Base-by-base conservation (phyloP, 2,113 vertebrate species). In the Phodopus roborovskii region DNA sequence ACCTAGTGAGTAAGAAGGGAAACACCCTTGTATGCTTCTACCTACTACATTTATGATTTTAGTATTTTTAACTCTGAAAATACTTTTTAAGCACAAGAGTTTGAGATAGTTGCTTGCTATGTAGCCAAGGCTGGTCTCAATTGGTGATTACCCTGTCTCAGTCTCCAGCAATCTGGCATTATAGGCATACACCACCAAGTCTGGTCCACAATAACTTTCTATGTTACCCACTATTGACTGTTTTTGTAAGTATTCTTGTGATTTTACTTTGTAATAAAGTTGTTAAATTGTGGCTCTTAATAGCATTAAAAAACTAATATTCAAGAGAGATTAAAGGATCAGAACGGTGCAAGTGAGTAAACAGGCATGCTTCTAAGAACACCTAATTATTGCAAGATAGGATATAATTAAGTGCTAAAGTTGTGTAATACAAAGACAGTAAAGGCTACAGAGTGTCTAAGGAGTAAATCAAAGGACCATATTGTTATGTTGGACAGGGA, bases 381-480 rank as follows among this genome's bases (percentile, higher is more conserved):
- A 97, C 91, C 96, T 97, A 97, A 97, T 97, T 96, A 97, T 95
- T 95, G 96, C 42, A 97, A 92, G 97, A 89, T 97, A 97, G 95
- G 68, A 77, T 96, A 95, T 97, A 97, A 98, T 97, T 96, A 96
- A 96, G 96, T 95, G 88, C 94, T 97, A 92, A 97, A 95, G 92
- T 96, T 95, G 53, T 70, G 26, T 0, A 2, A 58, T 92, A 86
- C 26, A 90, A 91, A 96, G 95, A 97, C 88, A 93, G 92, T 95
- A 93, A 97, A 96, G 91, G 71, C 81, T 88, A 48, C 62, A 36
- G 45, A 82, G n/a, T 91, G 92, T 92, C 77, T 89, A 90, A 94
- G 73, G 56, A 88, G 77, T 48, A 95, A 95, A 97, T 95, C 95
- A 97, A 95, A 97, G 95, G 90, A 86, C 81, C 68, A 48, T 81